Evolutionary conservation across 2,797 vertebrate species (phyloP).

Genomic region (Halcyon leucocephala): DNA sequence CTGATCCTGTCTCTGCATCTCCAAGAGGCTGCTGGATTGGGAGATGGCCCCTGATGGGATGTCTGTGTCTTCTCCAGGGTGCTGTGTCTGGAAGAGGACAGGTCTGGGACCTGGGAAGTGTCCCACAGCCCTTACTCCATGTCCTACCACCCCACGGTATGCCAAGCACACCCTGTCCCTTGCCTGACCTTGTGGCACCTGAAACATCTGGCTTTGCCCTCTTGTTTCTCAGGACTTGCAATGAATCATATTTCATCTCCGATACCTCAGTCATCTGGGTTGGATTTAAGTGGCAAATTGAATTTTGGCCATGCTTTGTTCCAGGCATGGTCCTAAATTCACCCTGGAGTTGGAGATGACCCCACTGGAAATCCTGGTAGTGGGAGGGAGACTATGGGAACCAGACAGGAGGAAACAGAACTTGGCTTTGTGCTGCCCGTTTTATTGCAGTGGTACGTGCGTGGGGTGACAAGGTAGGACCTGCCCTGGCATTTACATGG

Average conservation of each 20-base stretch:
- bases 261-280: not conserved
- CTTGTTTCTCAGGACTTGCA: not conserved
- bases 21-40: rapidly evolving
- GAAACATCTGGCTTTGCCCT: not conserved
- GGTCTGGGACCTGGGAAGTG: not conserved
- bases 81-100: not conserved
- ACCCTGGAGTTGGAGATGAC: not conserved
- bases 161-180: not conserved
- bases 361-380: not conserved
- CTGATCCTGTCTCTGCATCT: not conserved
- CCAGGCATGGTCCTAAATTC: not conserved
- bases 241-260: not conserved
- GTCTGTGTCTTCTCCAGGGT: not conserved
- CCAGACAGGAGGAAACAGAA: not conserved
- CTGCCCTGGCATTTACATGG: not conserved
- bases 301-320: not conserved
- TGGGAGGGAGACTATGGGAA: not conserved
- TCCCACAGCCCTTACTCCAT: not conserved
- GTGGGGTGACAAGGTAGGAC: not conserved
- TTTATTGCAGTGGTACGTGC: not conserved
- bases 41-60: rapidly evolving
- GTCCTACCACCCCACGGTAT: not conserved
- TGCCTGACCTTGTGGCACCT: not conserved
- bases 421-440: not conserved
- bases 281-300: not conserved